Conservation (phyloP, 1,140 invertebrate genomes). For the Phymorhynchus buccinoides region DNA sequence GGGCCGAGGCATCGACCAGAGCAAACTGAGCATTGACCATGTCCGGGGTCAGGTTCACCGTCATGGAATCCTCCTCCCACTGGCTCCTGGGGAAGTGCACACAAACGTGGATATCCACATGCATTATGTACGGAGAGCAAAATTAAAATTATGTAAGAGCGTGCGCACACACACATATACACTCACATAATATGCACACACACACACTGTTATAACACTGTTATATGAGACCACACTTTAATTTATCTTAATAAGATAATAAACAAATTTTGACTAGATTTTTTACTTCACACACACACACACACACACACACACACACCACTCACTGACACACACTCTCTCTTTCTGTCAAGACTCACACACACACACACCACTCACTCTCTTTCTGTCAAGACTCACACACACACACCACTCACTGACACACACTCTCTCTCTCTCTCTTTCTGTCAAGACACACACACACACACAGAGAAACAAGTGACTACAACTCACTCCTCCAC, state of each 20-base stretch:
- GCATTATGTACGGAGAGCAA: too few relatives aligned
- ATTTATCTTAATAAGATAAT: too few relatives aligned
- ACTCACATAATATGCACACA: background rate
- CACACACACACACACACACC: too few relatives aligned
- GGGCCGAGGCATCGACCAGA: conserved; percentile 52
- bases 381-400: background rate
- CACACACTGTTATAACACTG: background rate
- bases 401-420: too few relatives aligned
- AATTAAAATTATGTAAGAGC: too few relatives aligned
- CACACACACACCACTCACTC: background rate
- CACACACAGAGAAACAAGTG: background rate
- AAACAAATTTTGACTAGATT: background rate
- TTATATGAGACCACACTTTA: too few relatives aligned
- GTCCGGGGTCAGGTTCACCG: conserved; percentile 64
- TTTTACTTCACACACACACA: background rate
- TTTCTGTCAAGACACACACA: too few relatives aligned
- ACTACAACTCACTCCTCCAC: conserved; percentile 56
- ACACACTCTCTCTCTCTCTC: conserved; percentile 8
- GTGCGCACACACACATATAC: conserved; percentile 13
- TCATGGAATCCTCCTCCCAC: conserved; percentile 36
- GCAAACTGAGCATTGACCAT: conserved; percentile 70
- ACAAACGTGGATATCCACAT: too few relatives aligned
- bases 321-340: too few relatives aligned
- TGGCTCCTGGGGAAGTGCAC: background rate
- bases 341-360: background rate